Base-by-base conservation (phyloP, 37 sponge, comb jelly and placozoan species). In the Beroe forskalii region DNA sequence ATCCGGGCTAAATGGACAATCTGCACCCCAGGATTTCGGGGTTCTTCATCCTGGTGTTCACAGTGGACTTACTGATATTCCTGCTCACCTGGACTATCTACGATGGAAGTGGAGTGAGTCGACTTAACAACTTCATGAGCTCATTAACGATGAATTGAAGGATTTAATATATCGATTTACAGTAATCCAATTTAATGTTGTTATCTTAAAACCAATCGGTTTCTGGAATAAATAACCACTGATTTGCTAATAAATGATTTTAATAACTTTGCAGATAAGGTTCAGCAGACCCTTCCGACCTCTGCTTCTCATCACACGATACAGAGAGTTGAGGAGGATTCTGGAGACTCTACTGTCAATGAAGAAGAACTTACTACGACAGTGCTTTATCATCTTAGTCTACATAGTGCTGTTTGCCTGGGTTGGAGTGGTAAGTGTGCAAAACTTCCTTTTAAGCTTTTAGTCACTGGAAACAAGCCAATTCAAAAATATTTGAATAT, bases 11-110 rank as follows among this genome's bases (percentile, higher is more conserved):
- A n/a, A n/a, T n/a, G n/a, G n/a, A n/a, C n/a, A n/a, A n/a, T n/a
- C n/a, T n/a, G n/a, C n/a, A n/a, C n/a, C 55, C 31, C 86, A 80
- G 86, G 35, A 80, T 80, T 3, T 80, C 86, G 1, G 86, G 86
- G 30, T 80, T 80, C 35, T 80, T 80, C 48, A 80, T 80, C 48
- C 1, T 80, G 3, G 1, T 80, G 86, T 80, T 80, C 86, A 80
- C 40, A 8, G 14, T 80, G 4, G 86, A 80, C 55, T 27, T 35
- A 28, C 25, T 43, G 1, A 80, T 80, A 12, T 80, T 80, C 55
- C 24, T 80, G 6, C 1, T 80, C 55, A 42, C 48, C 0, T 80
- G 35, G 24, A 25, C 30, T 48, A 23, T 80, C 24, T 35, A 32
- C 25, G 30, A 44, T n/a, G n/a, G n/a, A n/a, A 80, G 86, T 44